Percentiles rank a stretch among this genome's conserved stretches.
These are phyloP conservation scores for Lasioglossum figueresi DNA, from an alignment of 2,888 invertebrate genomes.

Conservation along the genomic window DNA sequence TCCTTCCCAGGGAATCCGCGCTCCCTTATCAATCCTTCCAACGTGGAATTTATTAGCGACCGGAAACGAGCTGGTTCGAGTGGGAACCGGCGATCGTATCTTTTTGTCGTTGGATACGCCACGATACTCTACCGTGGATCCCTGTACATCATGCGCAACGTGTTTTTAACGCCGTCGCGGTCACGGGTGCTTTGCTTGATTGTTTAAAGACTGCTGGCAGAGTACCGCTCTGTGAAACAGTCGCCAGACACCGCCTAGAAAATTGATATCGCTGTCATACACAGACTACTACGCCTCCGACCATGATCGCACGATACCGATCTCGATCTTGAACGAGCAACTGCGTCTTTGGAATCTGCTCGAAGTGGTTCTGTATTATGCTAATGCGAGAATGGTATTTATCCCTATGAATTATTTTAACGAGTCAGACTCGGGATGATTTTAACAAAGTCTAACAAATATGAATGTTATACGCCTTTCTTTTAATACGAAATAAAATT, in stretches of 20 bases:
- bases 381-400: neutral
- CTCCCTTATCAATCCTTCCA: constrained; percentile 47
- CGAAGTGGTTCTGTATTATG: neutral
- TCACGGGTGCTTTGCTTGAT: neutral
- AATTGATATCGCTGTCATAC: neutral
- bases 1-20: constrained; percentile 41
- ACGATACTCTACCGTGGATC: constrained; percentile 3
- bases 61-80: constrained; percentile 25
- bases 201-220: constrained; percentile 2
- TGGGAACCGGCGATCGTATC: constrained; percentile 27
- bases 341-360: neutral
- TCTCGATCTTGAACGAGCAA: neutral
- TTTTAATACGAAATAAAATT: too few species aligned
- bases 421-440: too few species aligned
- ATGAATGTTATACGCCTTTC: too few species aligned
- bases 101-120: constrained; percentile 13
- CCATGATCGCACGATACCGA: neutral
- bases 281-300: neutral
- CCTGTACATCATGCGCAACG: neutral
- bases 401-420: too few species aligned
- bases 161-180: constrained; percentile 8
- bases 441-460: too few species aligned
- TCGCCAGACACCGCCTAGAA: neutral
- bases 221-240: neutral
- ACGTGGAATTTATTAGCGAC: constrained; percentile 43